phyloP scores from a whole-genome alignment of 2,888 invertebrate species.

The Fragum sueziense region DNA sequence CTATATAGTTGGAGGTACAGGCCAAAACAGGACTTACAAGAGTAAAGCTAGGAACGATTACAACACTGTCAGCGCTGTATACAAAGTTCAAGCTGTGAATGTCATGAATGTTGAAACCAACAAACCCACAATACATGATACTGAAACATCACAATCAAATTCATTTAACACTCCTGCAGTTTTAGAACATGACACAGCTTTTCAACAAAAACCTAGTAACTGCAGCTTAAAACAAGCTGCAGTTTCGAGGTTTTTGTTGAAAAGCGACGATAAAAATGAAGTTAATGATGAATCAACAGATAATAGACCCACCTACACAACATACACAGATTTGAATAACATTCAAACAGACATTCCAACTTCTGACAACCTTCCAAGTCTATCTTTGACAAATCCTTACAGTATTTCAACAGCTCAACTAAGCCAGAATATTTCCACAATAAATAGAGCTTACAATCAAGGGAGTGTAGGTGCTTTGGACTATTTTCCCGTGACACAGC shows the following conservation, averaged over 20 bases:
- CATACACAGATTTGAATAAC: slow-evolving; percentile 4
- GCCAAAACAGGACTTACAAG: slow-evolving; percentile 46
- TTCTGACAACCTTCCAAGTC: neutral
- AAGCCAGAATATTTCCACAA: neutral
- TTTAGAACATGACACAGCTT: too few species aligned
- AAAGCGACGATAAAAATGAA: too few species aligned
- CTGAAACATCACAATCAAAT: too few species aligned
- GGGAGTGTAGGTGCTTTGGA: neutral
- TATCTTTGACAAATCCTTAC: neutral
- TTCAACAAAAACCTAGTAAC: too few species aligned
- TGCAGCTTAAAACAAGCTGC: too few species aligned
- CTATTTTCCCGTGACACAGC: neutral
- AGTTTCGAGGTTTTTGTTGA: too few species aligned
- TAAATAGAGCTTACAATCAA: neutral
- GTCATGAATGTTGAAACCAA: too few species aligned
- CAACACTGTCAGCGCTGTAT: too few species aligned
- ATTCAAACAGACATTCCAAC: neutral
- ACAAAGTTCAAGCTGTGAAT: too few species aligned
- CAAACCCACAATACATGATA: too few species aligned
- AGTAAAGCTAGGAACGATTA: slow-evolving; percentile 9
- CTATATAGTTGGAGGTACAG: slow-evolving; percentile 49
- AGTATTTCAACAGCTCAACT: neutral
- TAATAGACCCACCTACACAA: neutral
- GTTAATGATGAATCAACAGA: neutral
- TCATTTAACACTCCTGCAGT: too few species aligned